Conservation (phyloP, 2,888 invertebrate species). For the Xylota sylvarum region DNA sequence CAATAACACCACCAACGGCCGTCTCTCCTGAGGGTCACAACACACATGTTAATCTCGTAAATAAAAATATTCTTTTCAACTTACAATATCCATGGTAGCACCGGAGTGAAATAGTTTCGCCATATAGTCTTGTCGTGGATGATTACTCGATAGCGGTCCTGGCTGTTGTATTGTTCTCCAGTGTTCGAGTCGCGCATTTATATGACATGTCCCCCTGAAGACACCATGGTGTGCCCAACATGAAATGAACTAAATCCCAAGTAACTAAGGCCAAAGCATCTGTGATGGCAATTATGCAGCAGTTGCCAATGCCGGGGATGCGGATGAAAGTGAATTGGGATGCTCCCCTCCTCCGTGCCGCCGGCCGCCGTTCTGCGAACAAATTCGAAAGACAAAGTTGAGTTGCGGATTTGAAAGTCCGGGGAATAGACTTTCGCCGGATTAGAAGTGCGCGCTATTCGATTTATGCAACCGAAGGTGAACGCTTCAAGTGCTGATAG, state of each 20-base stretch:
- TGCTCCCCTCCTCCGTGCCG: slow-evolving; percentile 3
- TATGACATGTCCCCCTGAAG: slow-evolving; percentile 69
- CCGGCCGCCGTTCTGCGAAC: neutral
- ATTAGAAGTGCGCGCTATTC: slow-evolving; percentile 63
- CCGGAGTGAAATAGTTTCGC: slow-evolving; percentile 51
- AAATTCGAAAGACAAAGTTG: slow-evolving; percentile 64
- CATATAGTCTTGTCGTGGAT: slow-evolving; percentile 64
- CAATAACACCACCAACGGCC: slow-evolving; percentile 43
- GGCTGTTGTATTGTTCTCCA: slow-evolving; percentile 62
- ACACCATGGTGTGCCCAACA: slow-evolving; percentile 41
- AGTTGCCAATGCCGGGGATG: slow-evolving; percentile 22
- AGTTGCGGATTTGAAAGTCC: slow-evolving; percentile 67
- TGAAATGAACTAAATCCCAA: slow-evolving; percentile 65
- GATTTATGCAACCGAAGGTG: slow-evolving; percentile 69
- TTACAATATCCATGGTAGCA: slow-evolving; percentile 64
- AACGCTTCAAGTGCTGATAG: slow-evolving; percentile 57
- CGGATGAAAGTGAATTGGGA: slow-evolving; percentile 71
- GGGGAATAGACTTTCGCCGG: slow-evolving; percentile 66
- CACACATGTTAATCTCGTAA: slow-evolving; percentile 42
- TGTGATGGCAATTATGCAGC: slow-evolving; percentile 65
- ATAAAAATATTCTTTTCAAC: slow-evolving; percentile 57
- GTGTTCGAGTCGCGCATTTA: slow-evolving; percentile 60
- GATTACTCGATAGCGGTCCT: slow-evolving; percentile 70
- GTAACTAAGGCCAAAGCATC: slow-evolving; percentile 41
- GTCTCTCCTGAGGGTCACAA: slow-evolving; percentile 38